Evolutionary conservation across 2,888 invertebrate genomes (phyloP).

Genomic region (Desoria tigrina): DNA sequence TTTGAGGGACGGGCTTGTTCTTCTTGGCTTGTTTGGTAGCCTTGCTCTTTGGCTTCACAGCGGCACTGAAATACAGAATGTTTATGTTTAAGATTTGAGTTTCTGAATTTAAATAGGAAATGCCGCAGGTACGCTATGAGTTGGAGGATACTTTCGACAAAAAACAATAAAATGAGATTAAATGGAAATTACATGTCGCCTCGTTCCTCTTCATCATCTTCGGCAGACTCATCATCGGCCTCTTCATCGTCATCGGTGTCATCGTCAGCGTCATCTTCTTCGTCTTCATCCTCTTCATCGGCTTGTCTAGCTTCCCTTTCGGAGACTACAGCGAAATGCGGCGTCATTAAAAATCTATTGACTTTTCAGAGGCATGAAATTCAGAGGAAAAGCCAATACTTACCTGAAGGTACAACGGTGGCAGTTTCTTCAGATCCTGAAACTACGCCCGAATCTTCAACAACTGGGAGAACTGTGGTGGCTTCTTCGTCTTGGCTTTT

Average conservation of each 20-base stretch:
- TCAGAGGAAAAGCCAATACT: not conserved
- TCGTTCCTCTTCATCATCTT: slow-evolving; percentile 45
- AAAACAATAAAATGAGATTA: not conserved
- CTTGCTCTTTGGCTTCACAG: slow-evolving; percentile 36
- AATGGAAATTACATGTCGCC: slow-evolving; percentile 5
- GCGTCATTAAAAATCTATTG: too few relatives aligned
- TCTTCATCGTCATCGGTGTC: slow-evolving; percentile 51
- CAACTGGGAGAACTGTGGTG: slow-evolving; percentile 29
- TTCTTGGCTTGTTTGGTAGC: slow-evolving; percentile 26
- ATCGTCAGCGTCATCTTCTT: slow-evolving; percentile 46
- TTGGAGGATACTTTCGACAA: too few relatives aligned
- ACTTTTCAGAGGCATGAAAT: too few relatives aligned
- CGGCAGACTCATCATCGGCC: slow-evolving; percentile 49
- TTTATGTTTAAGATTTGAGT: slow-evolving; percentile 1
- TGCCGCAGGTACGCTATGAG: too few relatives aligned
- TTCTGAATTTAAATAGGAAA: not conserved
- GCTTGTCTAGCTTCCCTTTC: slow-evolving; percentile 41
- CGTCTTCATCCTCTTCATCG: slow-evolving; percentile 45
- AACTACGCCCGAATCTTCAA: slow-evolving; percentile 15
- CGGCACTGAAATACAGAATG: slow-evolving; percentile 15
- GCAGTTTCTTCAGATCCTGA: slow-evolving; percentile 5
- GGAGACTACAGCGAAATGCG: slow-evolving; percentile 7
- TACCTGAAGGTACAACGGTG: slow-evolving; percentile 17
- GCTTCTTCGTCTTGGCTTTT: slow-evolving; percentile 22
- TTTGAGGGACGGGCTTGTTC: slow-evolving; percentile 50